Base-by-base conservation (phyloP, 1,140 invertebrate species). In the Eumaeus atala region DNA sequence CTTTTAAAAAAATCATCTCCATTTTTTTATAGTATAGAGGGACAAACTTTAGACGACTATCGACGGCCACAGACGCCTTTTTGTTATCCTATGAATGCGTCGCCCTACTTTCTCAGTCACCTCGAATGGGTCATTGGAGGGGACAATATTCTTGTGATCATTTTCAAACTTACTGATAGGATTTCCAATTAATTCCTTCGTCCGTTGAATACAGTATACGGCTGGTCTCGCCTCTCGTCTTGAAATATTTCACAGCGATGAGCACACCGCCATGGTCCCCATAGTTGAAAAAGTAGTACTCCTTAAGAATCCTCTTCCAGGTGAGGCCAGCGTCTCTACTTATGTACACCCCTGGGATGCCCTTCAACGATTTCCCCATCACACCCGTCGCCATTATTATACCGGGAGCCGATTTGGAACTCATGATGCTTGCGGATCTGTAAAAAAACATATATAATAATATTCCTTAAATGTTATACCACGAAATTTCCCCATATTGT, bases 221-320 rank as follows among this genome's bases (percentile, higher is more conserved):
- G 63, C 92, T 89, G 0, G 95, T 97, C 72, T 93, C 91, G 9
- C 92, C 91, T 12, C 90, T 88, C 2, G 89, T 89, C 78, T 93
- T 94, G 71, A 92, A 95, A 68, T 93, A 93, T 69, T 93, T 92
- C 0, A 96, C 94, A 0, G 95, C 95, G 0, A 96, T 93, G 14
- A 97, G 77, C 1, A 97, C 86, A 44, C 95, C 95, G 4, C 96
- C 96, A 78, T 97, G 95, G 84, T 98, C 96, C 0, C 95, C 96
- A 83, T 96, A 92, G 66, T 95, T 94, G 83, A 95, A 97, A 71
- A 95, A 92, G 72, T 96, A 95, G 59, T 93, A 93, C 48, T 96
- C 95, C 73, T 93, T 92, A 1, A 97, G 79, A 1, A 95, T 92
- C 74, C 94, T 90, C 56, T 91, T 91, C 96, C 96, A 98, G 0